Base-by-base conservation (phyloP, 2,797 vertebrate species). In the Acrocephalus scirpaceus region DNA sequence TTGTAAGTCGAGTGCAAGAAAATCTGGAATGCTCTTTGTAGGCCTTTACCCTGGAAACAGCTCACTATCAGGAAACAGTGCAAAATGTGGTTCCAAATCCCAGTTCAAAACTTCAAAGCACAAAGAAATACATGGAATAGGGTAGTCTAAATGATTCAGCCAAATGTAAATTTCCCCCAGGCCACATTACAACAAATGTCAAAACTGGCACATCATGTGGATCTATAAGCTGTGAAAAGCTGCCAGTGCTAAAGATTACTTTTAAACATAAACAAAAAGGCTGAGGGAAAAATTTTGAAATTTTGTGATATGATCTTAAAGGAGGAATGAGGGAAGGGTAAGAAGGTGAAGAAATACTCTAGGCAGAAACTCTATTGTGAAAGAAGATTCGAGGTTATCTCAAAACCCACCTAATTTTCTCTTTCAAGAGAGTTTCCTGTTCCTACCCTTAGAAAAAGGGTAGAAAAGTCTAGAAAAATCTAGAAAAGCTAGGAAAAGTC, bases 141-240 rank as follows among this genome's bases (percentile, higher is more conserved):
- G 5, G 20, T 10, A 54, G 22, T 50, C 32, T 62, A 57, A 58
- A 83, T 18, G 9, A 71, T 61, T n/a, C 8, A 9, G 13, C 5
- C 4, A 26, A 53, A 58, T 2, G 1, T 17, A 56, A 21, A 23
- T 30, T 50, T 60, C 4, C 11, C 4, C 6, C 10, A 11, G 22
- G 9, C 23, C 27, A 47, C 11, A 6, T 57, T 34, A 53, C 13
- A 57, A 60, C 7, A 64, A 56, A 22, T 7, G 2, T n/a, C 0
- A 0, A 71, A 88, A 48, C 5, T 23, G 54, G 5, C 25, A 15
- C 0, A 0, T 58, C 16, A 7, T 0, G 0, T 30, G 5, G 27
- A 34, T 53, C 38, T 83, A 0, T 20, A 83, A 42, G 15, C 30
- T 64, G 10, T 40, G 51, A 29, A 38, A 50, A 75, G 50, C n/a